Percentiles rank a stretch among this genome's conserved stretches.
Conservation (phyloP, 30 jellyfish, hydroid and myxozoan species). For the Cassiopea andromeda region DNA sequence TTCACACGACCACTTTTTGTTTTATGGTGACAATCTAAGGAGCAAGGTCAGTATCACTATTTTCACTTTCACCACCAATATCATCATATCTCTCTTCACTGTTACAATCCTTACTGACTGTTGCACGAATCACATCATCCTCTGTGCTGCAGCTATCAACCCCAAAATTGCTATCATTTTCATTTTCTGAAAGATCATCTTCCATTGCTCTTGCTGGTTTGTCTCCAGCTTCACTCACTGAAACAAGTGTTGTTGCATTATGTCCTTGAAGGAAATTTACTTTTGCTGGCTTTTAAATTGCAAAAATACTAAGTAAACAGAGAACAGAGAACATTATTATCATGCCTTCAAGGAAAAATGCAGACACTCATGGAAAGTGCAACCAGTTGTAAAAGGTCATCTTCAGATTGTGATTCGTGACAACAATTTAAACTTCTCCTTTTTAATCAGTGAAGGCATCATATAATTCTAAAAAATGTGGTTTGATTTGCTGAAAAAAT, state of each 20-base stretch:
- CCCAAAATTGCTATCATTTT: too few relatives aligned
- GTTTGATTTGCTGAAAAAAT: neutral
- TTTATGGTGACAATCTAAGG: neutral
- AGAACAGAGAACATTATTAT: conserved; percentile 5
- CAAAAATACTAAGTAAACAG: neutral
- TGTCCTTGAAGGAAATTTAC: neutral
- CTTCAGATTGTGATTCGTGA: conserved; percentile 3
- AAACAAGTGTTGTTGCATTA: neutral
- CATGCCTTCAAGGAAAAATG: conserved; percentile 13
- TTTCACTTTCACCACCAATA: too few relatives aligned
- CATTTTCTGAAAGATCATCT: too few relatives aligned
- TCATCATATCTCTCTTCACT: too few relatives aligned
- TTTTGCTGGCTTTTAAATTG: neutral
- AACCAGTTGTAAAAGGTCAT: conserved; percentile 8
- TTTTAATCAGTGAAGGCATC: conserved; percentile 7
- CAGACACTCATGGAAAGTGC: neutral
- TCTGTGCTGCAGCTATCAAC: too few relatives aligned
- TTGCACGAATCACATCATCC: too few relatives aligned
- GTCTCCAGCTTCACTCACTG: neutral
- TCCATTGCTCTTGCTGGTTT: too few relatives aligned
- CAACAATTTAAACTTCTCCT: neutral
- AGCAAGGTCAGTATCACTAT: too few relatives aligned
- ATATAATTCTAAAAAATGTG: conserved; percentile 1
- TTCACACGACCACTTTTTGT: neutral
- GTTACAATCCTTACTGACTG: too few relatives aligned